Evolutionary conservation across 2,113 vertebrate species (phyloP).

Genomic region (Phrynocephalus versicolor): DNA sequence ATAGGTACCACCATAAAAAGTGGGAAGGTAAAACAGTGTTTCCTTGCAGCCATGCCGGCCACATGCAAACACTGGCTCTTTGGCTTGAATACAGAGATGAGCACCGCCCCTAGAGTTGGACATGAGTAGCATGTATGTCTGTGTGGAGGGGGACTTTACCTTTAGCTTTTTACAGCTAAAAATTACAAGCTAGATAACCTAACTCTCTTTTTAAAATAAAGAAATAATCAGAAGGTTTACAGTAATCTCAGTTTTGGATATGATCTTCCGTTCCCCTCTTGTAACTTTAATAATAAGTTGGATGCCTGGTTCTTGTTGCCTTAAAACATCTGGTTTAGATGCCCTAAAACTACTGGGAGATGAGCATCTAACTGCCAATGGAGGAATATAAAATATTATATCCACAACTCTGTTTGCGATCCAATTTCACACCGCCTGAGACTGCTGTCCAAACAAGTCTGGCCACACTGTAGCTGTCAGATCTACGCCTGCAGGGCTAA

Average conservation of each 20-base stretch:
- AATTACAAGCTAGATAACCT: no score
- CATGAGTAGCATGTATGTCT: no score
- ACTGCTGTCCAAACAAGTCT: not conserved
- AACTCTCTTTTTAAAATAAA: not conserved
- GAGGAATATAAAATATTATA: not conserved
- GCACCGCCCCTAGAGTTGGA: no score
- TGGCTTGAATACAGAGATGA: no score
- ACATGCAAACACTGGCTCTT: no score
- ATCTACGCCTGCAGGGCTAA: not conserved
- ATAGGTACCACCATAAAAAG: no score
- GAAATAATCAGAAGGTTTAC: not conserved
- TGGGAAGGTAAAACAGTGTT: no score
- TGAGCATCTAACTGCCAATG: not conserved
- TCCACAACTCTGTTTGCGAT: not conserved
- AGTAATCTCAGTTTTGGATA: not conserved
- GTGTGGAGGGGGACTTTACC: no score
- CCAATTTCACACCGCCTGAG: conserved; percentile 20
- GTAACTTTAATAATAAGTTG: not conserved
- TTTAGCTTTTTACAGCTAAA: no score
- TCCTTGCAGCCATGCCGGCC: no score
- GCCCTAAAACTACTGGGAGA: not conserved
- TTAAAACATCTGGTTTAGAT: not conserved
- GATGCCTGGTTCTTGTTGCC: not conserved
- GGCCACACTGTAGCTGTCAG: conserved; percentile 9
- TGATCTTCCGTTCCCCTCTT: not conserved